These are phyloP conservation scores for Campylomormyrus numenius DNA, from an alignment of 2,113 vertebrate genomes.

Conservation along the genomic window DNA sequence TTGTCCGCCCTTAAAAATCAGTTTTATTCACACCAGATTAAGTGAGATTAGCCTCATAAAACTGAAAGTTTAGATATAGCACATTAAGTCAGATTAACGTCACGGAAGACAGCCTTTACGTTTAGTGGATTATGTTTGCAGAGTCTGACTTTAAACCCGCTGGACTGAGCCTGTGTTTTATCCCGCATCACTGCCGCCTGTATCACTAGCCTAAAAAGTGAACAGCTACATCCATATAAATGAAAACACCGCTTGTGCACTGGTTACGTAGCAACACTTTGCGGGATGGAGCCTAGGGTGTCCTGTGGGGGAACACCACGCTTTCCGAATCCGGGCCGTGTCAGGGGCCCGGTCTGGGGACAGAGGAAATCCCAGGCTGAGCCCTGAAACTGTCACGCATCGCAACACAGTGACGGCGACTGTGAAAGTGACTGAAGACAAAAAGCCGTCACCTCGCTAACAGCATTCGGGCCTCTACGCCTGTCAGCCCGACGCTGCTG, in stretches of 20 bases:
- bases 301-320: not conserved
- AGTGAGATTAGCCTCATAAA: not conserved
- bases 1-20: not conserved
- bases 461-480: not conserved
- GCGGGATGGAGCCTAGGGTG: not conserved
- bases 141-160: not conserved
- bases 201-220: not conserved
- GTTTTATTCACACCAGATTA: not conserved
- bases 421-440: not conserved
- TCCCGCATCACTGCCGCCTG: not conserved
- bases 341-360: not conserved
- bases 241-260: not conserved
- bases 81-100: not conserved
- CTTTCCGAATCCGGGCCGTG: not conserved
- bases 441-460: not conserved
- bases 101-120: not conserved
- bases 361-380: not conserved
- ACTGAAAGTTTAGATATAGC: not conserved
- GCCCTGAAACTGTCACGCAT: not conserved
- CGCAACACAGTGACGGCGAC: not conserved
- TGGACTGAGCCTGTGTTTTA: not conserved
- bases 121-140: not conserved
- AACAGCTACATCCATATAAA: not conserved
- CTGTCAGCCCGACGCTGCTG: not conserved
- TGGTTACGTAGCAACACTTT: not conserved